Evolutionary conservation across 2,888 invertebrate genomes (phyloP).

Genomic region (Zygothrica quintamaculata): DNA sequence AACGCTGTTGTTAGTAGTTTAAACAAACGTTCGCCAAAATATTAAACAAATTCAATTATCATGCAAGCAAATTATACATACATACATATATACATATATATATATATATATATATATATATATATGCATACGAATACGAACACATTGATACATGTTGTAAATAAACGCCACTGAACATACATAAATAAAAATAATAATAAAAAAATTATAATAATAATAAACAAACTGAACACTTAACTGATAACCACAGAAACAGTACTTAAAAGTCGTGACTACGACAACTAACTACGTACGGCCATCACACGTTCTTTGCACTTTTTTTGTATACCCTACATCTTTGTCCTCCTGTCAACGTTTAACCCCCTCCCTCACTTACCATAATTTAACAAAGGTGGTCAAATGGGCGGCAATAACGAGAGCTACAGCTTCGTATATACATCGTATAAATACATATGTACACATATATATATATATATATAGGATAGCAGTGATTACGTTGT

Average conservation of each 20-base stretch:
- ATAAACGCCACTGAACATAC: constrained; percentile 70
- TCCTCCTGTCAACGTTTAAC: background rate
- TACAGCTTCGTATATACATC: background rate
- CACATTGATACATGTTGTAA: constrained; percentile 47
- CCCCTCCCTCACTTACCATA: no score
- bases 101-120: constrained; percentile 10
- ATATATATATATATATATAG: no score
- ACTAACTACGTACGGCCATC: constrained; percentile 25
- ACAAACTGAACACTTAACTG: constrained; percentile 65
- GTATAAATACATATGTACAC: background rate
- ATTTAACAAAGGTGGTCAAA: constrained; percentile 2
- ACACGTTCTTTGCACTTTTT: constrained; percentile 6
- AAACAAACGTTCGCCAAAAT: constrained; percentile 43
- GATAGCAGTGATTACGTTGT: no score
- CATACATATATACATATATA: constrained; percentile 23
- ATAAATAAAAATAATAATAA: constrained; percentile 33
- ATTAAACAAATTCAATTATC: constrained; percentile 66
- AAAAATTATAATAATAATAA: constrained; percentile 64
- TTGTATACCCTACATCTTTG: constrained; percentile 19
- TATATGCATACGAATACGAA: constrained; percentile 12
- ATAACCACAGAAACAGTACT: constrained; percentile 68
- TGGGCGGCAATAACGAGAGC: background rate
- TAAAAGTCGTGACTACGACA: constrained; percentile 62
- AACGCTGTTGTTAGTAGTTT: constrained; percentile 23
- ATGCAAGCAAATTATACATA: constrained; percentile 59